A percentile compares a stretch with the other conserved stretches of the same genome.
These are phyloP conservation scores for Herminia tarsipennalis DNA, from an alignment of 2,888 invertebrate genomes.

Conservation along the genomic window DNA sequence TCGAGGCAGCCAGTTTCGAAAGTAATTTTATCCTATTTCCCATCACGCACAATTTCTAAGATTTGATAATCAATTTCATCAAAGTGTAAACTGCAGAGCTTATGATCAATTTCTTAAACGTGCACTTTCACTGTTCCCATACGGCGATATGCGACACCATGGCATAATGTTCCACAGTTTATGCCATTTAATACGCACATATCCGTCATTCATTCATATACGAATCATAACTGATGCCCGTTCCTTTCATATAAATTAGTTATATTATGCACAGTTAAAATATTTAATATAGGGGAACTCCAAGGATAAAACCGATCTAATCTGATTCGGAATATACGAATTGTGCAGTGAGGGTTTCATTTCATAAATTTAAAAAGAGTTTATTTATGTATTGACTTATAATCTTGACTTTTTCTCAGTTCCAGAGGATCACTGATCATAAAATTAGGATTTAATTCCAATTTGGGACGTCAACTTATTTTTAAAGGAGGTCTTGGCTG, in stretches of 20 bases:
- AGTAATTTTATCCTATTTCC: constrained; percentile 22
- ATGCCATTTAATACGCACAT: constrained; percentile 5
- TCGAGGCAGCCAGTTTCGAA: constrained; percentile 15
- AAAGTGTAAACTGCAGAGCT: constrained; percentile 17
- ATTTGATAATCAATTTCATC: constrained; percentile 37
- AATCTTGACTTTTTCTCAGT: too few relatives aligned
- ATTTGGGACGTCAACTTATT: too few relatives aligned
- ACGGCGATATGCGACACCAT: constrained; percentile 4
- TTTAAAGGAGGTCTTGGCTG: too few relatives aligned
- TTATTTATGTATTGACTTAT: too few relatives aligned
- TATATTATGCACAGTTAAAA: neutral
- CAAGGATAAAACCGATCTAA: neutral
- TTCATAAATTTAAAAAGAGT: too few relatives aligned
- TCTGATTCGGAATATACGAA: too few relatives aligned
- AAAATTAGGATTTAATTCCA: too few relatives aligned
- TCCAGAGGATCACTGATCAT: too few relatives aligned
- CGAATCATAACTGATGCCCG: neutral
- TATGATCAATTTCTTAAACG: constrained; percentile 17
- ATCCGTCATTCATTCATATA: neutral
- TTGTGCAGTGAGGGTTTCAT: too few relatives aligned
- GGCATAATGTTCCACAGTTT: constrained; percentile 3
- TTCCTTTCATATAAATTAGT: neutral
- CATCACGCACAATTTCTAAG: constrained; percentile 29
- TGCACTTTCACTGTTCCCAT: constrained; percentile 37
- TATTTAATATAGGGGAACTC: too few relatives aligned